Evolutionary conservation across 2,888 invertebrate genomes (phyloP), one percentile per base, ranked within the genome.

Genomic region (Serrognathus titanus): DNA sequence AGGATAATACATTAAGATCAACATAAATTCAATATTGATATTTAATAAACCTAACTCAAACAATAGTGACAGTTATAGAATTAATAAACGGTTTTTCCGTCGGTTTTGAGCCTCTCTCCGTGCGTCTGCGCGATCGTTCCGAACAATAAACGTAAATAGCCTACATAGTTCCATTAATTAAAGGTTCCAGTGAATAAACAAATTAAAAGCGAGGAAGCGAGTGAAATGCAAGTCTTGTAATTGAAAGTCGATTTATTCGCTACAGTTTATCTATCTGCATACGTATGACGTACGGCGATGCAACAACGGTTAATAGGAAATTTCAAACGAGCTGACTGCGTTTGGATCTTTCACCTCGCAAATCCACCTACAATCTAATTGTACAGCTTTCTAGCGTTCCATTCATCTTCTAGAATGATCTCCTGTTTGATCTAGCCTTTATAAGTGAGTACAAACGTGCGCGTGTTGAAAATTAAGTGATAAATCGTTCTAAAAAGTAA

Each of bases 371-470:
- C 71, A 69, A 70, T 65, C 66, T 64, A 64, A 65, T 64, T 53
- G 63, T 69, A 69, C 69, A 66, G 68, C 70, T 69, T 71, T 71
- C 70, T 71, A 69, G 67, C 67, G 67, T 70, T 68, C 71, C 69
- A 67, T 66, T 66, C 65, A 62, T 66, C 65, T 61, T 62, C 66
- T 55, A 53, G 31, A 57, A 57, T 46, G 11, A 35, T 37, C 51
- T 43, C 50, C 50, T 50, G 51, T 45, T 45, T 24, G 39, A 55
- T 55, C 37, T 51, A 51, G 36, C 51, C 24, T 10, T 50, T 16
- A 24, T 50, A 40, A 40, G 36, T 35, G 20, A 31, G 24, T 31
- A 31, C 24, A 31, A 31, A 31, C 24, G 24, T 31, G 24, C 24
- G 24, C 24, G 24, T 31, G 24, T 31, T 31, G 24, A 31, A 31